A percentile compares a stretch with the other conserved stretches of the same genome.
phyloP scores from a whole-genome alignment of 2,888 invertebrate species.

The Drosophila anomelani region DNA sequence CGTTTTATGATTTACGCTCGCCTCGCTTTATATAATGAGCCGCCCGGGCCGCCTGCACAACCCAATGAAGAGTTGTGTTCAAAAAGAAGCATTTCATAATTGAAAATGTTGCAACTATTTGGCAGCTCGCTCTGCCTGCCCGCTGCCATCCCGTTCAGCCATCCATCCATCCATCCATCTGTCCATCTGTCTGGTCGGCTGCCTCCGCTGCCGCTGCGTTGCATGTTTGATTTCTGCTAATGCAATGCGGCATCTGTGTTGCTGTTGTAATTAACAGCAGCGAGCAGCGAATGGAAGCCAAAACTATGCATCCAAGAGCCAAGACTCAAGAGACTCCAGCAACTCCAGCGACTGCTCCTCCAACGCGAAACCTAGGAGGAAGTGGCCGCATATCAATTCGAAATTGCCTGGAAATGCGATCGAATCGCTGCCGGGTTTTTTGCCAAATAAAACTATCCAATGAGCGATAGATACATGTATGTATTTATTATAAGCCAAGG shows the following conservation, averaged over 20 bases:
- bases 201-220: constrained; percentile 54
- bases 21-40: constrained; percentile 72
- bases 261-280: constrained; percentile 48
- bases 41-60: constrained; percentile 34
- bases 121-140: constrained; percentile 33
- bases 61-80: constrained; percentile 35
- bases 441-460: not conserved
- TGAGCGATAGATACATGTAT: not conserved
- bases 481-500: not conserved
- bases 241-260: constrained; percentile 67
- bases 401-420: constrained; percentile 39
- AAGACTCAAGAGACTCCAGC: not conserved
- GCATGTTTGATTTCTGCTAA: constrained; percentile 71
- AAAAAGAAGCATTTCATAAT: constrained; percentile 66
- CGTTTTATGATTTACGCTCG: constrained; percentile 75
- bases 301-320: constrained; percentile 12
- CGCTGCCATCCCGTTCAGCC: constrained; percentile 13
- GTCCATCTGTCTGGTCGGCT: constrained; percentile 50
- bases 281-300: constrained; percentile 1
- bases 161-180: constrained; percentile 33
- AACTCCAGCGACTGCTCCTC: not conserved
- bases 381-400: constrained; percentile 52
- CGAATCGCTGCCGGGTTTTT: constrained; percentile 41
- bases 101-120: constrained; percentile 75
- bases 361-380: constrained; percentile 54